Base-by-base conservation (phyloP, 2,888 invertebrate genomes). In the Blastobasis adustella region DNA sequence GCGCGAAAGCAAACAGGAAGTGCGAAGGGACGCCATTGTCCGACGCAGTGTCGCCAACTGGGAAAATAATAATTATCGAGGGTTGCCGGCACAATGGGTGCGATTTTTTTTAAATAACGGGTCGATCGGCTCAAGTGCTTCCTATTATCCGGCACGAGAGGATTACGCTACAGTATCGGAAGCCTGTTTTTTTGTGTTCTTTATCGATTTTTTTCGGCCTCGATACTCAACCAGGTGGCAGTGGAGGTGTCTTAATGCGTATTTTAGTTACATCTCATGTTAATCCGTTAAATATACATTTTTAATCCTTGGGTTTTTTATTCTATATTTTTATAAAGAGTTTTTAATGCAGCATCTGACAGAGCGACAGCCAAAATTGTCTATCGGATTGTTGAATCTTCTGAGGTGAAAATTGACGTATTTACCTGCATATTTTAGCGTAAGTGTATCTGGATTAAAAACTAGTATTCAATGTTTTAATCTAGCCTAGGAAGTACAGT, bases 1-100 rank as follows among this genome's bases (percentile, higher is more conserved):
- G 86, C 87, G 87, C 86, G 84, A 87, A 82, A 70, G 83, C 81
- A 87, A 86, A 86, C 87, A 87, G 87, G 87, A 87, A 87, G 79
- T 76, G 79, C 76, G 79, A 73, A 73, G 80, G 76, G 75, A 67
- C 61, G 67, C 71, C 76, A 86, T 87, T 85, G 86, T 86, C 71
- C 76, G 76, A 62, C 62, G 68, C 83, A 78, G 83, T 86, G 87
- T 88, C 85, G 84, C 86, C 84, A 85, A 84, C 84, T 85, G 85
- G 81, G 80, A 87, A 86, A 87, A 88, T 87, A 86, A 87, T 87
- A 86, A 88, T 87, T 87, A 87, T 84, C 80, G 76, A 75, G 87
- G 86, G 87, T 69, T 79, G 79, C 70, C 69, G 71, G 61, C 64
- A 84, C 82, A 83, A 86, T 82, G 58, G 79, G 66, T 61, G 60